A percentile compares a stretch with the other conserved stretches of the same genome.
Conservation (phyloP, 2,797 vertebrate genomes). For the Anguilla obscura region DNA sequence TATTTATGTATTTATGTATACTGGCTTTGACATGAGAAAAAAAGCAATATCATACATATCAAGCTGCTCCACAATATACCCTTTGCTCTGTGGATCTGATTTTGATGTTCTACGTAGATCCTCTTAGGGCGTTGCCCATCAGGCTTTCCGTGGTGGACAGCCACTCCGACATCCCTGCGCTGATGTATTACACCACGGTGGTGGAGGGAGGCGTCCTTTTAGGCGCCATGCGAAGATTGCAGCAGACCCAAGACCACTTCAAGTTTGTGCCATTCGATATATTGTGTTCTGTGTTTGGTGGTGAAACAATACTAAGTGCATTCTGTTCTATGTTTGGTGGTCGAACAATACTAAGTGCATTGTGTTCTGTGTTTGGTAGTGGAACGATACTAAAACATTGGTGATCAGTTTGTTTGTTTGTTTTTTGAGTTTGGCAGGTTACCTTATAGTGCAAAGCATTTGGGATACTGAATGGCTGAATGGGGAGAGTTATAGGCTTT, state of each 20-base stretch:
- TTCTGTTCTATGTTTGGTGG: no score
- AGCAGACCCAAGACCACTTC: constrained; percentile 55
- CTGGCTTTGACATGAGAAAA: no score
- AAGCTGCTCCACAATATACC: not conserved
- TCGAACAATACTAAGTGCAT: not conserved
- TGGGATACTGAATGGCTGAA: not conserved
- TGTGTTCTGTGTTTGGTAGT: not conserved
- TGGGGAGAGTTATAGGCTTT: not conserved
- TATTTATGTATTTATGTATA: no score
- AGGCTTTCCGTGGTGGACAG: constrained; percentile 59
- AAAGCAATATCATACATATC: no score
- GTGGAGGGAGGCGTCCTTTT: constrained; percentile 62
- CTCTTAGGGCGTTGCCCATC: constrained; percentile 46
- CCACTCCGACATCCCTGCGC: constrained; percentile 44
- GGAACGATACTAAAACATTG: no score
- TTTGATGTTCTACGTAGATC: constrained; percentile 19
- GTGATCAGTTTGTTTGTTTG: no score
- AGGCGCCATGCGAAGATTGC: constrained; percentile 61
- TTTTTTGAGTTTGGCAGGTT: no score
- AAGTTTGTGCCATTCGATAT: constrained; percentile 53
- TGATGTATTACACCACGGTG: constrained; percentile 52
- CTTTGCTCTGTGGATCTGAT: not conserved
- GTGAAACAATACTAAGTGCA: no score
- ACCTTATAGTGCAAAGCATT: no score
- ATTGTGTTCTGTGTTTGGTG: not conserved